Evolutionary conservation across 1,140 invertebrate genomes (phyloP).

Genomic region (Calliphora vicina): DNA sequence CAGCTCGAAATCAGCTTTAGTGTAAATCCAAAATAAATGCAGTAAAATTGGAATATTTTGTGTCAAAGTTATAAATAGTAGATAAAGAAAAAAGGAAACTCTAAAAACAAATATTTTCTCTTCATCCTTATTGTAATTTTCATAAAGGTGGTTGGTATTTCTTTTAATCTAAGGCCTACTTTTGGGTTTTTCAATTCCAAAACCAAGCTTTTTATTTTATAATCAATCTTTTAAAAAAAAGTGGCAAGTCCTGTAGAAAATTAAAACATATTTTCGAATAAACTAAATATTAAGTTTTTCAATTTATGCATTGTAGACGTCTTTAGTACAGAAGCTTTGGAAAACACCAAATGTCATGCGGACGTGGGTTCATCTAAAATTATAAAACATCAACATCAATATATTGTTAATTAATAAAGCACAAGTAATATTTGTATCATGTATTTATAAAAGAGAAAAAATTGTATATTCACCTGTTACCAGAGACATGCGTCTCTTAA

Average conservation of each 20-base stretch:
- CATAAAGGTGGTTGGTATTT: too few species aligned
- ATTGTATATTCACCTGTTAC: constrained; percentile 42
- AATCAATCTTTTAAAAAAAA: background rate
- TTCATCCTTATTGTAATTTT: too few species aligned
- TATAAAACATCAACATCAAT: background rate
- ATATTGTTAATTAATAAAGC: background rate
- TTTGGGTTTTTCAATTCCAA: background rate
- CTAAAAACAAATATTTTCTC: background rate
- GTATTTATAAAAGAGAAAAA: background rate
- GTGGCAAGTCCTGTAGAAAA: background rate
- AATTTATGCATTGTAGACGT: constrained; percentile 1
- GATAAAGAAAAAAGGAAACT: background rate
- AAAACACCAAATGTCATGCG: constrained; percentile 45
- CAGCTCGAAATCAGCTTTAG: constrained; percentile 52
- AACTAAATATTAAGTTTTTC: background rate
- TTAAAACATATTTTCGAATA: background rate
- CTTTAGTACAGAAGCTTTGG: constrained; percentile 3
- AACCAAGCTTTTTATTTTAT: too few species aligned
- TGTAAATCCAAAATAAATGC: background rate
- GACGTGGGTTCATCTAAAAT: constrained; percentile 54
- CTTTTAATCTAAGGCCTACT: too few species aligned
- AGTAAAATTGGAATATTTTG: too few species aligned
- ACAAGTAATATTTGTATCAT: background rate
- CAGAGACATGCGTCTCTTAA: constrained; percentile 57
- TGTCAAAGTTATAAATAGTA: too few species aligned